Evolutionary conservation across 2,888 invertebrate species (phyloP).

Genomic region (Acanthosoma haemorrhoidale): DNA sequence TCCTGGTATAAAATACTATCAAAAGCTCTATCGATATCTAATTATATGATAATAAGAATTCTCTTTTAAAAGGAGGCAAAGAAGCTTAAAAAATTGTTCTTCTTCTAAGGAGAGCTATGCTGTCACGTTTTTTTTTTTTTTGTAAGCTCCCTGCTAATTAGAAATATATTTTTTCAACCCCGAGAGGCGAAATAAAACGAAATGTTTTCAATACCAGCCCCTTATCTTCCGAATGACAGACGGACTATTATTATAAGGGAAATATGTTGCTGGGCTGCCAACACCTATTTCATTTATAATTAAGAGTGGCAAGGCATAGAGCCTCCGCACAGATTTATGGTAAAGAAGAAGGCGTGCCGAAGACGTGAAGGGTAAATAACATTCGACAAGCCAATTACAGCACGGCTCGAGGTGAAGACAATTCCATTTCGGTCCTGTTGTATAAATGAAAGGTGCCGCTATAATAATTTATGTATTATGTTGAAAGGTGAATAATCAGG

Average conservation of each 20-base stretch:
- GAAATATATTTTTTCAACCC: too few species aligned
- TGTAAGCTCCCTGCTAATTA: too few species aligned
- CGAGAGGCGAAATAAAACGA: too few species aligned
- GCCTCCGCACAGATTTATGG: neutral
- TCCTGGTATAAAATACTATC: too few species aligned
- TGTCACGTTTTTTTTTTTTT: too few species aligned
- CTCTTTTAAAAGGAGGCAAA: too few species aligned
- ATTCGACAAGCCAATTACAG: neutral
- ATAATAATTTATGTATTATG: slow-evolving; percentile 9
- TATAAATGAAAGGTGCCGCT: neutral
- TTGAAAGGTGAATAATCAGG: slow-evolving; percentile 10
- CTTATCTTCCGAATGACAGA: neutral
- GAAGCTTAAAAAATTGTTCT: too few species aligned
- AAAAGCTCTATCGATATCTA: too few species aligned
- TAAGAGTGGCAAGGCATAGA: slow-evolving; percentile 3
- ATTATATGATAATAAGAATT: too few species aligned
- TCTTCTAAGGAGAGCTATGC: too few species aligned
- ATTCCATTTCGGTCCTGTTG: neutral
- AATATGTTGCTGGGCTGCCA: neutral
- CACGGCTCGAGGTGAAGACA: neutral
- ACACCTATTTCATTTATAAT: slow-evolving; percentile 14
- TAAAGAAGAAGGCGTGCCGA: neutral
- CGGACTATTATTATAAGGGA: neutral
- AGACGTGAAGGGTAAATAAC: slow-evolving; percentile 12
- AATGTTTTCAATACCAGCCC: neutral